Conservation (phyloP, 2,888 invertebrate genomes). For the Xylota segnis region DNA sequence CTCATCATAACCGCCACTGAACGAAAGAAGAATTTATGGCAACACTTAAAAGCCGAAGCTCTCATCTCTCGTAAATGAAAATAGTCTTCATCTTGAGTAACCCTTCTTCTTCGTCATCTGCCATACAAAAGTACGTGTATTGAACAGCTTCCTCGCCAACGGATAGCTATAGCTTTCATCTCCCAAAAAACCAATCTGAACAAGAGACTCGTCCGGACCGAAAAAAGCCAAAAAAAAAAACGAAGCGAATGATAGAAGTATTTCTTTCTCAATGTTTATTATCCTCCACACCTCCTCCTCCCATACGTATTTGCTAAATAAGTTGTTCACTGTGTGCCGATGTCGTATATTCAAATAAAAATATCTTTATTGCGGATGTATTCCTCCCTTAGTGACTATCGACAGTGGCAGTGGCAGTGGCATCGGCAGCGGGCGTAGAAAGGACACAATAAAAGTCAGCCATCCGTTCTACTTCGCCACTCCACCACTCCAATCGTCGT, state of each 20-base stretch:
- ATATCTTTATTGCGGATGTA: constrained; percentile 75
- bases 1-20: constrained; percentile 67
- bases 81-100: constrained; percentile 42
- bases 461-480: constrained; percentile 46
- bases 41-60: constrained; percentile 65
- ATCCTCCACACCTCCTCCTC: constrained; percentile 7
- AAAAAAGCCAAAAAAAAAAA: constrained; percentile 5
- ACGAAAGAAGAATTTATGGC: constrained; percentile 67
- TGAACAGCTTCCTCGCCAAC: constrained; percentile 56
- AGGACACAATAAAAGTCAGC: constrained; percentile 76
- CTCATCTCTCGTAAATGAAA: constrained; percentile 61
- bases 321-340: constrained; percentile 73
- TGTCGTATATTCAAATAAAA: constrained; percentile 77
- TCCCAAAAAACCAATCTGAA: constrained; percentile 66
- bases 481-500: background rate
- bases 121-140: constrained; percentile 19
- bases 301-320: constrained; percentile 72
- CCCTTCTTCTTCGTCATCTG: constrained; percentile 32
- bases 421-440: constrained; percentile 36
- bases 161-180: constrained; percentile 68
- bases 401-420: constrained; percentile 11
- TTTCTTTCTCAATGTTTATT: constrained; percentile 66
- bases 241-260: constrained; percentile 14
- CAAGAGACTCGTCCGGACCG: constrained; percentile 21
- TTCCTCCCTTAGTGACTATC: constrained; percentile 63